Conservation (phyloP, 2,888 invertebrate genomes). For the Herminia tarsipennalis region DNA sequence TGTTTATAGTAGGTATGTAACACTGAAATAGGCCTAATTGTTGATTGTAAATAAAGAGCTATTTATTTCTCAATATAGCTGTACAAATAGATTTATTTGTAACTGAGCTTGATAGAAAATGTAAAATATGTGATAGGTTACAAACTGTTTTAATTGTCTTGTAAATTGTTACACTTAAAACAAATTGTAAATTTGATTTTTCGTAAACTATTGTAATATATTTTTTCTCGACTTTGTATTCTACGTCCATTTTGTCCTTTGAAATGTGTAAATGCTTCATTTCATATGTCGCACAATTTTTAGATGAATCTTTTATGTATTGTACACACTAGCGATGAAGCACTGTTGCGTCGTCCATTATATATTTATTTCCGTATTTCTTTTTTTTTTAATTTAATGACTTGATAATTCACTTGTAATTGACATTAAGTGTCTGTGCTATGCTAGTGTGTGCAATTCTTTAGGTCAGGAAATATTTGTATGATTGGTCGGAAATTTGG, state of each 20-base stretch:
- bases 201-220: conserved; percentile 52
- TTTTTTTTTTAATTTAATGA: no score
- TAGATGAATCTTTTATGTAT: conserved; percentile 26
- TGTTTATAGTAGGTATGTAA: conserved; percentile 34
- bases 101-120: conserved; percentile 57
- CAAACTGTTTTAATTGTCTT: conserved; percentile 57
- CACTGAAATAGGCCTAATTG: conserved; percentile 42
- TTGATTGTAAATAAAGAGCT: conserved; percentile 53
- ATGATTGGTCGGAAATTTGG: no score
- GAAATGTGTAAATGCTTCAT: conserved; percentile 42
- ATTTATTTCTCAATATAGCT: conserved; percentile 65
- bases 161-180: conserved; percentile 53
- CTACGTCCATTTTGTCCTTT: conserved; percentile 50
- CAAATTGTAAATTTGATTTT: conserved; percentile 46
- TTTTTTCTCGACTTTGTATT: conserved; percentile 47
- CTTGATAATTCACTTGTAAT: no score
- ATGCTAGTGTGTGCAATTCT: conserved; percentile 25
- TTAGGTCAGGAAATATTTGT: no score
- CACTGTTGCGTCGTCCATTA: background rate
- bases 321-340: conserved; percentile 12
- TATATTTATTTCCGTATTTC: no score
- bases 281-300: conserved; percentile 47
- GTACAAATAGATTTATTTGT: conserved; percentile 59
- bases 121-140: conserved; percentile 48
- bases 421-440: no score